Percentiles rank a stretch among this genome's conserved stretches.
phyloP scores from a whole-genome alignment of 2,797 vertebrate species.

The Agapornis canus region DNA sequence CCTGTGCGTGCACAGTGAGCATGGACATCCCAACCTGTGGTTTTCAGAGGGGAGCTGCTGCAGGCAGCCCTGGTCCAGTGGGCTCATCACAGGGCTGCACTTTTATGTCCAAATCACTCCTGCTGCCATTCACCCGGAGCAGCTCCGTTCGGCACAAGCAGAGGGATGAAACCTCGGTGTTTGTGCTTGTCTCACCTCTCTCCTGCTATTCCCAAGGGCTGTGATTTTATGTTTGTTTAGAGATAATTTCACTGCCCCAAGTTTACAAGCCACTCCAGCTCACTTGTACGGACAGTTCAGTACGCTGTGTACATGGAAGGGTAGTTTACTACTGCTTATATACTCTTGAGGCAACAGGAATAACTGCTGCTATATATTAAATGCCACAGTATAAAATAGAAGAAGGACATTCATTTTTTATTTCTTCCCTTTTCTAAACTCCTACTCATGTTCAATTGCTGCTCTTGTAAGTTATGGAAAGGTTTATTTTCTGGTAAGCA shows the following conservation, averaged over 20 bases:
- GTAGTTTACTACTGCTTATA: constrained; percentile 27
- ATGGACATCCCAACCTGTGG: neutral
- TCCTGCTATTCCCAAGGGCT: neutral
- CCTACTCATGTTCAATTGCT: constrained; percentile 14
- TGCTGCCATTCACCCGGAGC: neutral
- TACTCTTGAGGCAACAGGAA: constrained; percentile 17
- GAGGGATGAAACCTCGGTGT: neutral
- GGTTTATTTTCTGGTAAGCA: constrained; percentile 5
- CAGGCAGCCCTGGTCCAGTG: neutral
- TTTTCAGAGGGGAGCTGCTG: neutral
- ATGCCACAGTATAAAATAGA: neutral
- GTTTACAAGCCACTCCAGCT: constrained; percentile 19
- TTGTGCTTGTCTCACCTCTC: neutral
- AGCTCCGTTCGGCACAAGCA: accelerated
- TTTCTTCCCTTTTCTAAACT: constrained; percentile 26
- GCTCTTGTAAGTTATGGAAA: neutral
- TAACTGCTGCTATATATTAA: constrained; percentile 16
- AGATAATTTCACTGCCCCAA: constrained; percentile 14
- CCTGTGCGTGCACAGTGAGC: accelerated
- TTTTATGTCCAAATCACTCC: neutral
- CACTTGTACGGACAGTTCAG: neutral
- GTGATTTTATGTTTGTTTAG: constrained; percentile 22
- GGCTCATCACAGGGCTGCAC: neutral
- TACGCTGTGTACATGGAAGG: neutral
- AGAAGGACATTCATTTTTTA: constrained; percentile 14